Evolutionary conservation across 2,888 invertebrate species (phyloP), one percentile per base, ranked within the genome.

Genomic region (Myopa testacea): DNA sequence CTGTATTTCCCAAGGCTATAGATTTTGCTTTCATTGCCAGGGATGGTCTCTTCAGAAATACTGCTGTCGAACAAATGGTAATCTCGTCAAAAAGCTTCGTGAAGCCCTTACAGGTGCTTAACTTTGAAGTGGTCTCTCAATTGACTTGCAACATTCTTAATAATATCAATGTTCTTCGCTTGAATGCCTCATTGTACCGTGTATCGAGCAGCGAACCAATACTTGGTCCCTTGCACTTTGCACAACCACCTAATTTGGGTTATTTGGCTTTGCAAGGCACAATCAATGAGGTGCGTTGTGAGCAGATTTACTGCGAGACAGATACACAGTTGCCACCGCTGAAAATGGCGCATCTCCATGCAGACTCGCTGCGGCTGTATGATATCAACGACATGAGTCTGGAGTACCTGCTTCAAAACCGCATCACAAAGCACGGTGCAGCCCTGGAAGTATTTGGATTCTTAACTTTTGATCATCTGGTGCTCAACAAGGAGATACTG

Each of bases 181-280:
- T 88, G 2, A 88, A 88, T 81, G 78, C 81, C 19, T 88, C 89
- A 0, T 78, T 88, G 0, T 88, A 87, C 81, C 85, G 88, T 3
- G 65, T 82, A 40, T 84, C 85, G 14, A 83, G 83, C 40, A 81
- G 79, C 0, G 45, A 58, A 16, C 79, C 85, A 2, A 81, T 88
- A 0, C 74, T 55, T 0, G 88, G 83, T 0, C 76, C 82, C 0
- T 76, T 88, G 1, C 79, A 78, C 1, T 88, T 88, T 38, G 38
- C 74, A 5, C 73, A 55, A 40, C 73, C 86, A 0, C 83, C 84
- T 0, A 77, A 52, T 0, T 73, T 88, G 19, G 79, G 78, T 0
- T 80, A 78, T 34, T 77, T 87, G 1, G 73, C 63, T 4, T 78
- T 86, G 6, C 45, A 79, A 6, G 85, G 87, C 0, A 63, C 76